phyloP scores from a whole-genome alignment of 2,797 vertebrate genomes.

The Hypotaenidia okinawae region DNA sequence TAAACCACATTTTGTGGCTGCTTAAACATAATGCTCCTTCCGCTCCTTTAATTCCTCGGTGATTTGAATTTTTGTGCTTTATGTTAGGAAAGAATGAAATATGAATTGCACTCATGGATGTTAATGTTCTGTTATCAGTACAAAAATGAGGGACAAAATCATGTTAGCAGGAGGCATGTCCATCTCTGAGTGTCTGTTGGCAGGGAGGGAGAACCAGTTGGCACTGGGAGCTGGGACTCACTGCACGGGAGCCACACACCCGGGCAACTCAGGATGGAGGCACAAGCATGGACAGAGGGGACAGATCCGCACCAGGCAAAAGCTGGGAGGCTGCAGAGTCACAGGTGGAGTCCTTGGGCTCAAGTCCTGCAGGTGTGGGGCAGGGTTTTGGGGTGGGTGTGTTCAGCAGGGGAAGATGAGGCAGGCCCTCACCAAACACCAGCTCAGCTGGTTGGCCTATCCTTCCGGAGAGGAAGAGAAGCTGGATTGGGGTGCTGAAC shows the following conservation, averaged over 20 bases:
- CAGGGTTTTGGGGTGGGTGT: no score
- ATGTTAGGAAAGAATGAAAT: constrained; percentile 19
- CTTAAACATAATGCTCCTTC: constrained; percentile 7
- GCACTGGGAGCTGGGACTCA: neutral
- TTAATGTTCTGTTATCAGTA: neutral
- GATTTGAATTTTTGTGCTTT: constrained; percentile 15
- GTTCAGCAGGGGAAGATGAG: neutral
- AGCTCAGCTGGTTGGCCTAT: neutral
- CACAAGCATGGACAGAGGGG: neutral
- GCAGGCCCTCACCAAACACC: neutral
- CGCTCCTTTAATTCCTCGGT: neutral
- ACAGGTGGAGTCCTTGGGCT: no score
- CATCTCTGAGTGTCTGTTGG: neutral
- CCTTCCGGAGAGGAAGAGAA: neutral
- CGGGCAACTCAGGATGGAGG: no score
- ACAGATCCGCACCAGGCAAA: neutral
- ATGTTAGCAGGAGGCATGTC: neutral
- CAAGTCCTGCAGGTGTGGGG: no score
- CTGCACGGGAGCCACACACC: neutral
- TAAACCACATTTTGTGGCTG: neutral
- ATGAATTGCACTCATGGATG: neutral
- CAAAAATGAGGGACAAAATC: neutral
- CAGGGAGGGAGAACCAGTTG: neutral
- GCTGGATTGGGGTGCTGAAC: neutral
- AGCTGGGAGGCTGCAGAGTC: neutral